Evolutionary conservation across 2,797 vertebrate genomes (phyloP).

Genomic region (Chrosomus eos): DNA sequence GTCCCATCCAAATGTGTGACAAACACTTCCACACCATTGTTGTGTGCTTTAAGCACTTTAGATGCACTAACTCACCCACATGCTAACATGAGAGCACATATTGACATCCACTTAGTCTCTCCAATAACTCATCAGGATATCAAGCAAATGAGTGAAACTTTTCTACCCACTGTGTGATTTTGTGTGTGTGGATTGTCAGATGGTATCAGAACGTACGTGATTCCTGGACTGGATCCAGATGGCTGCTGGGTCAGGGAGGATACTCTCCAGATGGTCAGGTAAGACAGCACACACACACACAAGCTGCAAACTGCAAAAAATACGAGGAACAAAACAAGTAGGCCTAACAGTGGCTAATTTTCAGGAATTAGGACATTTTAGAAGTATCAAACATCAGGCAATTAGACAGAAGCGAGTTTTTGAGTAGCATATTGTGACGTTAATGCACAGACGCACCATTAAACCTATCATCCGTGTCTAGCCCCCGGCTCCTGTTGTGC

Average conservation of each 20-base stretch:
- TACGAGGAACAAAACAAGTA: constrained; percentile 9
- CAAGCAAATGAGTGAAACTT: constrained; percentile 53
- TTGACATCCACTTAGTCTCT: constrained; percentile 40
- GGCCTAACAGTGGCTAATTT: constrained; percentile 1
- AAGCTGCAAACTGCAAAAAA: constrained; percentile 13
- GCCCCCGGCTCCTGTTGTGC: constrained; percentile 42
- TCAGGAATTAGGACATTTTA: constrained; percentile 18
- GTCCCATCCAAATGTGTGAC: neutral
- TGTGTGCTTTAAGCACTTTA: constrained; percentile 16
- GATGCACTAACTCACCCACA: constrained; percentile 11
- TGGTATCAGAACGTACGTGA: constrained; percentile 47
- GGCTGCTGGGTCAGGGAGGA: constrained; percentile 59
- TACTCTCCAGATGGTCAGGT: constrained; percentile 64
- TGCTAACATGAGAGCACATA: constrained; percentile 2
- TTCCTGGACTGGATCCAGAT: constrained; percentile 60
- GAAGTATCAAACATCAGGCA: constrained; percentile 47
- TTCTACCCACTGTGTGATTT: constrained; percentile 34
- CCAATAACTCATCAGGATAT: constrained; percentile 42
- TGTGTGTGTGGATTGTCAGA: constrained; percentile 35
- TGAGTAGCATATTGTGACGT: constrained; percentile 39
- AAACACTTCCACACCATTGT: constrained; percentile 1
- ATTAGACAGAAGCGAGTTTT: constrained; percentile 29
- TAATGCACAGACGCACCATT: constrained; percentile 18
- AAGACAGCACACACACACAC: constrained; percentile 41
- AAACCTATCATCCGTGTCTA: constrained; percentile 35